Evolutionary conservation across 1,140 invertebrate species (phyloP), one percentile per base, ranked within the genome.

Genomic region (Melitaea cinxia): DNA sequence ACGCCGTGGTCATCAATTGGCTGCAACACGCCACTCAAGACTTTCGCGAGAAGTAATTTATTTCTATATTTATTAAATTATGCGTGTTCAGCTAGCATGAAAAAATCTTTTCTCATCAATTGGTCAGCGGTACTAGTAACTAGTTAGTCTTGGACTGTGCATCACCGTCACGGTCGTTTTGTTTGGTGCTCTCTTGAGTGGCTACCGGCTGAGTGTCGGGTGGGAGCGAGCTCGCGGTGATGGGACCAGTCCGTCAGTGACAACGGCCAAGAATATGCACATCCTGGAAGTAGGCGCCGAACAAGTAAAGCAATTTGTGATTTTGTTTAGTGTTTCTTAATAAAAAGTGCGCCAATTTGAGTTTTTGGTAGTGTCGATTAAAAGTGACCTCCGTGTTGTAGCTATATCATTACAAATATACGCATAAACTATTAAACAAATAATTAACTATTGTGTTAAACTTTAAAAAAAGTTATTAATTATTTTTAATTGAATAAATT

Each of bases 21-120:
- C 68, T 63, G 52, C 52, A 63, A 62, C 71, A 78, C 76, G 66
- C 65, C 68, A 75, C 74, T 73, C 75, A 75, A n/a, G 78, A 89
- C 88, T 90, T 90, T 90, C 88, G 83, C 82, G 71, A 67, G 72
- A 72, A 76, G 65, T 85, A 88, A 89, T 89, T 82, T 82, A 85
- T 85, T 87, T 77, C 69, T 80, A 77, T 80, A 75, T 88, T 88
- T 83, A 85, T 80, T 86, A 88, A 85, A 83, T 82, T 82, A 82
- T 83, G 78, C 85, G 78, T 80, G 82, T 81, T 84, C 86, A 88
- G 75, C 69, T 75, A 78, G 81, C 86, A 85, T 89, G 86, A 90
- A 90, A 82, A 80, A 88, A 85, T 88, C 85, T 90, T 88, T 83
- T 88, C 76, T 81, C 78, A 69, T 61, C 55, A 39, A 66, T 69